Base-by-base conservation (phyloP, 2,888 invertebrate genomes). In the Catonia carolina region DNA sequence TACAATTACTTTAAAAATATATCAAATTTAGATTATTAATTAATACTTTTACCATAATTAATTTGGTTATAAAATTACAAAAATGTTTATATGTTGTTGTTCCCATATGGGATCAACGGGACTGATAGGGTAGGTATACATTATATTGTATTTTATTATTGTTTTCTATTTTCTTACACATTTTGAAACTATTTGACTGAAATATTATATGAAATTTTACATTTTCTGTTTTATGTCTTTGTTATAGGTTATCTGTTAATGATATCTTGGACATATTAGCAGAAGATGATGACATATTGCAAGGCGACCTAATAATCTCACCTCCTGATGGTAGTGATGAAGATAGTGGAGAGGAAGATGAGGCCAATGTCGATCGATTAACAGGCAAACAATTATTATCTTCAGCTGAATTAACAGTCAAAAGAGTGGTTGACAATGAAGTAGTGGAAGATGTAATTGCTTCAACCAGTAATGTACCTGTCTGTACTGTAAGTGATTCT, bases 91-190 rank as follows among this genome's bases (percentile, higher is more conserved):
- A 49, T 14, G 33, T 49, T 14, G 18, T 27, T 49, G 49, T 49
- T 49, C 23, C 49, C 49, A 31, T 49, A 31, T 49, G 49, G 49
- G 49, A 49, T 17, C 49, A 49, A 33, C 18, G 49, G 23, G 23
- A 17, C 14, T 31, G 31, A 49, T 31, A 31, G 49, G 18, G 31
- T 49, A 49, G 31, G 33, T 22, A 33, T 27, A 31, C 33, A 22
- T 33, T 31, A 36, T 36, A 36, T 14, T 36, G 36, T 14, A 14
- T n/a, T 36, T 36, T 14, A 14, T 36, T 39, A n/a, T 39, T 7
- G n/a, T n/a, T n/a, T n/a, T n/a, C n/a, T n/a, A n/a, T n/a, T n/a
- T n/a, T n/a, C n/a, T n/a, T n/a, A n/a, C n/a, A n/a, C n/a, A n/a
- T n/a, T n/a, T n/a, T n/a, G n/a, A n/a, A n/a, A n/a, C n/a, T n/a